A percentile compares a stretch with the other conserved stretches of the same genome.
Evolutionary conservation across 2,113 vertebrate species (phyloP).

Genomic region (Arothron firmamentum): DNA sequence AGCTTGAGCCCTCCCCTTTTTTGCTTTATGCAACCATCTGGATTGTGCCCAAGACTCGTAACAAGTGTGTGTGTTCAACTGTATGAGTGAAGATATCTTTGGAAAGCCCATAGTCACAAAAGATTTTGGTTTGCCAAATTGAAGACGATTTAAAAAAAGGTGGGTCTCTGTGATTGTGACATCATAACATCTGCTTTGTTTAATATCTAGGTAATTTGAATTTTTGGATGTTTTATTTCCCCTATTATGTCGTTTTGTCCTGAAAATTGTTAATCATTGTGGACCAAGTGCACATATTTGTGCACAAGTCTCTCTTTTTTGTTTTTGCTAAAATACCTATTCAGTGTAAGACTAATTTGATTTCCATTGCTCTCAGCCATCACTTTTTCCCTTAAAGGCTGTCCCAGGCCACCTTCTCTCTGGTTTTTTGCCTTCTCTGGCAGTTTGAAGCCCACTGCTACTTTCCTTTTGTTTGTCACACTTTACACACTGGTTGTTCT

Average conservation of each 20-base stretch:
- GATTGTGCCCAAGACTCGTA: conserved; percentile 72
- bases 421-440: conserved; percentile 28
- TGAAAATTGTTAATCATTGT: conserved; percentile 11
- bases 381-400: conserved; percentile 19
- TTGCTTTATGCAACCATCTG: conserved; percentile 68
- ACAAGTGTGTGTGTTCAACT: conserved; percentile 66
- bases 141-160: conserved; percentile 65
- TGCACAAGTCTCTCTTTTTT: conserved; percentile 9
- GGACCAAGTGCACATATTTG: conserved; percentile 8
- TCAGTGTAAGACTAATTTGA: conserved; percentile 11
- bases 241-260: background rate
- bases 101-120: conserved; percentile 50
- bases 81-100: conserved; percentile 64
- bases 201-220: background rate
- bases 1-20: conserved; percentile 34
- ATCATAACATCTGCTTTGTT: background rate
- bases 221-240: background rate
- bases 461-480: conserved; percentile 49
- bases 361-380: conserved; percentile 18
- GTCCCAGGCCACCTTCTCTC: conserved; percentile 20
- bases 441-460: conserved; percentile 31
- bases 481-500: conserved; percentile 66
- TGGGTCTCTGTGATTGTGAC: conserved; percentile 31
- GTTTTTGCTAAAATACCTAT: background rate
- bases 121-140: conserved; percentile 48